Base-by-base conservation (phyloP, 2,888 invertebrate genomes). In the Andrena hattorfiana region DNA sequence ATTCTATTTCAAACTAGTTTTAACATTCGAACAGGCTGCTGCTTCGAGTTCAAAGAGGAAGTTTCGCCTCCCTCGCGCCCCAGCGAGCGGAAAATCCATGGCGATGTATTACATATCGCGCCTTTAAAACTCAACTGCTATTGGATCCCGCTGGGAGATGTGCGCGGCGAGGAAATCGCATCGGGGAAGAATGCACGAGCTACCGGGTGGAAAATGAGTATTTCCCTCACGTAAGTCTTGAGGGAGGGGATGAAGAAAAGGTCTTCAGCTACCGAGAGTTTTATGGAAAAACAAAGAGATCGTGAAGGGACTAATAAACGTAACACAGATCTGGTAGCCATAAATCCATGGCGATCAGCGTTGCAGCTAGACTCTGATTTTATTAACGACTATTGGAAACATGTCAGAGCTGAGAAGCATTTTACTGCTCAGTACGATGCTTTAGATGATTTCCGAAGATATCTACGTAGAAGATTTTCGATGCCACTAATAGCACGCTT, bases 1-100 rank as follows among this genome's bases (percentile, higher is more conserved):
- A 77, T 77, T 76, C 54, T 48, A 68, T 78, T 68, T 51, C 54
- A 68, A 78, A 68, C 78, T 56, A 69, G 63, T 69, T 79, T 64
- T 69, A 77, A 79, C 35, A 28, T 54, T 4, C 23, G 28, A 30
- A 30, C 48, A 54, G 26, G 16, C 63, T 16, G 64, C 32, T 20
- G 42, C 64, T 20, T 35, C 7, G 20, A 69, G 72, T 28, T 64
- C 32, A 16, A 59, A 32, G 69, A 35, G 69, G 51, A 77, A 79
- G 77, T 77, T 77, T 68, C 63, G 63, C 23, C 66, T 20, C 20
- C 35, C 74, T 49, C 35, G 48, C 26, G 4, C 59, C 56, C 42
- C 16, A 26, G 60, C 56, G 13, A 48, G 5, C 51, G 77, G 69
- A 67, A 79, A 79, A 70, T 70, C 28, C 69, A 8, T 10, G 64